Evolutionary conservation across 2,797 vertebrate species (phyloP).

Genomic region (Notoglanidium macrostoma): DNA sequence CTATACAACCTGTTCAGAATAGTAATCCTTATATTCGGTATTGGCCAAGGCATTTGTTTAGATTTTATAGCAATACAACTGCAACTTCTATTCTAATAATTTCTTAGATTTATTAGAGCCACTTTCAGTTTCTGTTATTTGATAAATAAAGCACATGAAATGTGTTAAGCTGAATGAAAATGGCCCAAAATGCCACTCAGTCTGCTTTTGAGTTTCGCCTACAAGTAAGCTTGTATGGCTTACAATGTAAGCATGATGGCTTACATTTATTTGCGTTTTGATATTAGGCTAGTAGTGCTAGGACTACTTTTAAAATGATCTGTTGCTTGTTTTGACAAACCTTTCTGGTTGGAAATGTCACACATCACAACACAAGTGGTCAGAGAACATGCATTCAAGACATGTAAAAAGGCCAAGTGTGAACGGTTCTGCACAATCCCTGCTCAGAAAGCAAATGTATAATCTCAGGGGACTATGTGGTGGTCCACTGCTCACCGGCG

Average conservation of each 20-base stretch:
- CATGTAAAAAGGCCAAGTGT: neutral
- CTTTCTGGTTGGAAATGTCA: neutral
- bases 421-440: constrained; percentile 4
- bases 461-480: constrained; percentile 52
- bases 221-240: neutral
- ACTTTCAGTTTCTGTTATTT: neutral
- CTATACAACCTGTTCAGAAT: neutral
- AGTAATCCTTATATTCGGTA: neutral
- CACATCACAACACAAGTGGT: neutral
- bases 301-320: neutral
- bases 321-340: neutral
- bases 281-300: neutral
- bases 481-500: constrained; percentile 42
- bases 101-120: no score
- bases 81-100: neutral
- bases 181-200: neutral
- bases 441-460: constrained; percentile 58
- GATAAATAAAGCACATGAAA: neutral
- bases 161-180: neutral
- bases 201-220: neutral
- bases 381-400: neutral
- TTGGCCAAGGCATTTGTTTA: neutral
- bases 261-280: neutral
- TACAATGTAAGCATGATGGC: no score
- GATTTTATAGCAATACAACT: neutral